These are phyloP conservation scores for Epinephelus fuscoguttatus DNA, from an alignment of 2,113 vertebrate species.

Conservation along the genomic window DNA sequence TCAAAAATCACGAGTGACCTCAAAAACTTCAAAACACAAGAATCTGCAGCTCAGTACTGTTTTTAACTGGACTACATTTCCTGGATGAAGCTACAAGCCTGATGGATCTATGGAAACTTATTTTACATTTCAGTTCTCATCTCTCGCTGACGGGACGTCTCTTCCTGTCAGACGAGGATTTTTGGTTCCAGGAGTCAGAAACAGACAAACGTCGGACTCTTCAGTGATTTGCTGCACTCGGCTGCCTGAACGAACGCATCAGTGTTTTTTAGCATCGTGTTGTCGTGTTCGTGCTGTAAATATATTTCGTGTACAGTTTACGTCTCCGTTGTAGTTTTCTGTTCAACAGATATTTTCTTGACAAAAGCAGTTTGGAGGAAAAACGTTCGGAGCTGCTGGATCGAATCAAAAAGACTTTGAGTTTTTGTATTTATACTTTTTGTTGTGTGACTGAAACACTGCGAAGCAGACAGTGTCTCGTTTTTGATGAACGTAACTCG, in stretches of 20 bases:
- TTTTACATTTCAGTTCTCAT: too few relatives aligned
- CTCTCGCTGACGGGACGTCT: too few relatives aligned
- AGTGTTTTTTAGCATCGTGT: not conserved
- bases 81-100: not conserved
- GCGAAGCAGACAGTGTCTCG: not conserved
- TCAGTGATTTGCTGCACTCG: not conserved
- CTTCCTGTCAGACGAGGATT: not conserved
- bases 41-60: not conserved
- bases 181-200: not conserved
- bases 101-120: not conserved
- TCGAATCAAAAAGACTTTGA: slow-evolving; percentile 33
- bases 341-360: slow-evolving; percentile 51
- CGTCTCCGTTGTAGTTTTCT: slow-evolving; percentile 36
- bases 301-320: slow-evolving; percentile 32
- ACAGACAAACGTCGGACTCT: not conserved
- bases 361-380: slow-evolving; percentile 67
- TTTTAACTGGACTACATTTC: not conserved
- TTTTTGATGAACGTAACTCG: slow-evolving; percentile 33
- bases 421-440: slow-evolving; percentile 61
- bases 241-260: not conserved
- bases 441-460: slow-evolving; percentile 6
- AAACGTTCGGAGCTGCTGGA: slow-evolving; percentile 64
- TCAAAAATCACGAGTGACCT: not conserved
- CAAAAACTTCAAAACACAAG: not conserved
- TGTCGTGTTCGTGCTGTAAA: slow-evolving; percentile 30